These are phyloP conservation scores for Sebastes ruberrimus DNA, from an alignment of 2,797 vertebrate species.

Conservation along the genomic window DNA sequence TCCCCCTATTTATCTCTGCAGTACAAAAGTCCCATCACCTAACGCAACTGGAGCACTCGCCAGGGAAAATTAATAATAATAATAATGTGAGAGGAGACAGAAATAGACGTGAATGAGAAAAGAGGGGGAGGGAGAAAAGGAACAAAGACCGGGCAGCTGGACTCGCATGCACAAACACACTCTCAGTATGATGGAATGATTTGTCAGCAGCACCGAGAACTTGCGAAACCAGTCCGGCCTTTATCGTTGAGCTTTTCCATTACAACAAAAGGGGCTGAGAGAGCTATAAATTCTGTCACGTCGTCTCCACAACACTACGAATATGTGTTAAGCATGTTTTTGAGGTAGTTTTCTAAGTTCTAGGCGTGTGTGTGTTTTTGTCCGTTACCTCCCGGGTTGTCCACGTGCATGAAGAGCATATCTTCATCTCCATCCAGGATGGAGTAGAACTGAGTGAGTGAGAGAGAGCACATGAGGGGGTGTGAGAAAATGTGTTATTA, in stretches of 20 bases:
- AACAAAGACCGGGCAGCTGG: not conserved
- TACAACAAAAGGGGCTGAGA: conserved; percentile 49
- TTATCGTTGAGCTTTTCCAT: conserved; percentile 60
- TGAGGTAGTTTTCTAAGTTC: not conserved
- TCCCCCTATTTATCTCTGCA: conserved; percentile 51
- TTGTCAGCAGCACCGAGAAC: conserved; percentile 65
- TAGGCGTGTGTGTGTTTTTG: not conserved
- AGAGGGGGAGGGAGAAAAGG: not conserved
- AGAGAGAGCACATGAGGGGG: not conserved
- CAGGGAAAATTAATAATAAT: not conserved
- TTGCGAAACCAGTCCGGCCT: conserved; percentile 62
- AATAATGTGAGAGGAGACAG: not conserved
- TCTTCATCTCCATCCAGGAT: conserved; percentile 86
- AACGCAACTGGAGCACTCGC: not conserved
- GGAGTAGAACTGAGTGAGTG: conserved; percentile 82
- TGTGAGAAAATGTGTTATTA: conserved; percentile 12
- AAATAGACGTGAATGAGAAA: not conserved
- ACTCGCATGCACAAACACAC: conserved; percentile 20
- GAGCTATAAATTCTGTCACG: not conserved
- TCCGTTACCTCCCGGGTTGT: conserved; percentile 84
- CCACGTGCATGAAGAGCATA: conserved; percentile 89
- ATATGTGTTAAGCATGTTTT: too few species aligned
- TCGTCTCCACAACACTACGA: not conserved
- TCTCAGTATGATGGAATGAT: conserved; percentile 36
- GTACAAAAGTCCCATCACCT: conserved; percentile 33